Percentiles rank a stretch among this genome's conserved stretches.
These are phyloP conservation scores for Phasia obesa DNA, from an alignment of 2,888 invertebrate species.

Conservation along the genomic window DNA sequence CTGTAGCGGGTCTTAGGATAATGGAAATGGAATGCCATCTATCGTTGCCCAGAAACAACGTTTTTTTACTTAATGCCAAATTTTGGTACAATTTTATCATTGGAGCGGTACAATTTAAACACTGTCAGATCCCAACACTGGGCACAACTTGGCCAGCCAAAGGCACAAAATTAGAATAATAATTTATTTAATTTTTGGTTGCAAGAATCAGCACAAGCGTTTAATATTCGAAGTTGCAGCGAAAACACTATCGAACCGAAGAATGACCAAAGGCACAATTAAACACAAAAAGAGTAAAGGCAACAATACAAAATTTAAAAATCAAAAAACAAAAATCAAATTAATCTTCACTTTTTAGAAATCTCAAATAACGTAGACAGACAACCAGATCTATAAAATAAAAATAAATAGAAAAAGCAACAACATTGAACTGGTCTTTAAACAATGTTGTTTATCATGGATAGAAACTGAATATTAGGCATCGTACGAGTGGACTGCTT, in stretches of 20 bases:
- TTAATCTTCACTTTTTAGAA: slow-evolving; percentile 46
- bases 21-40: no score
- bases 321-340: slow-evolving; percentile 40
- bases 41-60: no score
- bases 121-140: no score
- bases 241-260: background rate
- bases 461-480: background rate
- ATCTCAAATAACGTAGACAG: background rate
- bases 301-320: slow-evolving; percentile 26
- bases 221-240: no score
- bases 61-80: no score
- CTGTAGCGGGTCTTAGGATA: no score
- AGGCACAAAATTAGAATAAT: no score
- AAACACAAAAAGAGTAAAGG: background rate
- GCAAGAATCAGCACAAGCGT: no score
- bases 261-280: slow-evolving; percentile 3
- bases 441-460: slow-evolving; percentile 7
- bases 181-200: no score
- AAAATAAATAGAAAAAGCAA: slow-evolving; percentile 6
- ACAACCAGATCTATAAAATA: slow-evolving; percentile 21
- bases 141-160: no score
- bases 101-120: no score
- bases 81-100: no score
- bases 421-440: slow-evolving; percentile 33
- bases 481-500: background rate